Conservation (phyloP, 2,113 vertebrate genomes). For the Ceyx margarethae region DNA sequence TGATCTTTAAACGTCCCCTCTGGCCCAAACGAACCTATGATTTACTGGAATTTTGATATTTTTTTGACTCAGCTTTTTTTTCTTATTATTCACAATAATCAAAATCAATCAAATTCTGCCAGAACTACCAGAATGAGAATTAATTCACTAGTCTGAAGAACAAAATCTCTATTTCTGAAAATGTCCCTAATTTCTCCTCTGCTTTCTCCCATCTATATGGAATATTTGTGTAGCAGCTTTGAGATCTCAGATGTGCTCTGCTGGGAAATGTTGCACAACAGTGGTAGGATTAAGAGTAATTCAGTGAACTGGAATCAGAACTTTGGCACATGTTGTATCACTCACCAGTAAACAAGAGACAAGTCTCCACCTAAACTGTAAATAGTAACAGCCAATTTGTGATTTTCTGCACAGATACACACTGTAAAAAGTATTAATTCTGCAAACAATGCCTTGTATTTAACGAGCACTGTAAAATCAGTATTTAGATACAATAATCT, state of each 20-base stretch:
- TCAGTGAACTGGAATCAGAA: neutral
- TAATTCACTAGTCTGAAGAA: neutral
- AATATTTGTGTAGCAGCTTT: neutral
- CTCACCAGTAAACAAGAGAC: neutral
- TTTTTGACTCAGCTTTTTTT: neutral
- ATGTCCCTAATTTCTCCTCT: neutral
- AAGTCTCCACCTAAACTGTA: neutral
- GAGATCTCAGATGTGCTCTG: neutral
- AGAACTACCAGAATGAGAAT: neutral
- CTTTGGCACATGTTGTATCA: neutral
- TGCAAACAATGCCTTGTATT: neutral
- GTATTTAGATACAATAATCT: neutral
- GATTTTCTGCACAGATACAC: neutral
- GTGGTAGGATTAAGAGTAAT: neutral
- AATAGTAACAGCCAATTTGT: neutral
- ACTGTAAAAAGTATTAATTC: rapidly evolving
- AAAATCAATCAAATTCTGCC: neutral
- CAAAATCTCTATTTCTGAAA: neutral
- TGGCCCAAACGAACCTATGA: neutral
- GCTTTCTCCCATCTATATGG: neutral
- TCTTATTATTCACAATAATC: neutral
- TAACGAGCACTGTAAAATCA: neutral
- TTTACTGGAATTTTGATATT: neutral
- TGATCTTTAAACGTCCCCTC: neutral
- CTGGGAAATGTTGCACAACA: neutral